Percentiles rank a stretch among this genome's conserved stretches.
phyloP scores from a whole-genome alignment of 2,113 vertebrate species.

The Passer domesticus region DNA sequence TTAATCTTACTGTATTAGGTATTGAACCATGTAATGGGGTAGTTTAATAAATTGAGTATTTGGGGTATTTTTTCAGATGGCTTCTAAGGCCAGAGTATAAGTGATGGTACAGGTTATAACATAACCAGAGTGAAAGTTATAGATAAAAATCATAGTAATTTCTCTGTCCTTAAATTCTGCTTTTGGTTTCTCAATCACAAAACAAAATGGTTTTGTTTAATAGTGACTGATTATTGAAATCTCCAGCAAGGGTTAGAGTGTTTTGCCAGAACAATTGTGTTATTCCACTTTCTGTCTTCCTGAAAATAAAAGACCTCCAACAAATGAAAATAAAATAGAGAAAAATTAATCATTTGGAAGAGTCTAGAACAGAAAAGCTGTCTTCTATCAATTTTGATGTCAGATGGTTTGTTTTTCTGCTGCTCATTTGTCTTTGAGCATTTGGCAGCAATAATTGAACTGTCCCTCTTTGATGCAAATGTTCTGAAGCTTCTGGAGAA shows the following conservation, averaged over 20 bases:
- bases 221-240: background rate
- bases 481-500: constrained; percentile 7
- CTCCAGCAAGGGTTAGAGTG: background rate
- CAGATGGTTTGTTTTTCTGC: background rate
- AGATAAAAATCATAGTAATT: background rate
- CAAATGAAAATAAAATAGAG: background rate
- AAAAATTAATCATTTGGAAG: background rate
- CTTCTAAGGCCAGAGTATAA: background rate
- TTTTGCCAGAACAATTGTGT: background rate
- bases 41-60: background rate
- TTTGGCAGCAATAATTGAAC: background rate
- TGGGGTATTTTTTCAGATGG: background rate
- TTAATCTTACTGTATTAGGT: background rate
- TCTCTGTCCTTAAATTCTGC: background rate
- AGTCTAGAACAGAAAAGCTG: background rate
- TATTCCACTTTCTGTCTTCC: background rate
- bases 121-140: background rate
- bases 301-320: background rate
- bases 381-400: background rate
- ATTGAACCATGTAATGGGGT: background rate
- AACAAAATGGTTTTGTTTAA: background rate
- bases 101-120: background rate
- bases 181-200: constrained; percentile 4
- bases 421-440: background rate
- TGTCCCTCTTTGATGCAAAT: background rate